Evolutionary conservation across 2,113 vertebrate genomes (phyloP).

Genomic region (Ammodramus savannarum): DNA sequence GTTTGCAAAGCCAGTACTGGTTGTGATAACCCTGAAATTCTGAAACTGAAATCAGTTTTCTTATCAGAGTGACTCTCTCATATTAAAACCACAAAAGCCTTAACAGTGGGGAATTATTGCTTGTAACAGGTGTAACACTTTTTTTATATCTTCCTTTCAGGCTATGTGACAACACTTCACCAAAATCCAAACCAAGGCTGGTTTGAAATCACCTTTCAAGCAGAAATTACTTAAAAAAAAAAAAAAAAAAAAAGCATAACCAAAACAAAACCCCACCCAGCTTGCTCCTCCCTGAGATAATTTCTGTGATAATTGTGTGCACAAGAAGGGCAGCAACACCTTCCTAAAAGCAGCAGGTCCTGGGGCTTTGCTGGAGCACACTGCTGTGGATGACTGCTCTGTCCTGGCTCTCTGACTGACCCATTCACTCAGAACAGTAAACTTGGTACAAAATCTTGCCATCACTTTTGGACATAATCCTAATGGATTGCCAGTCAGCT

Average conservation of each 20-base stretch:
- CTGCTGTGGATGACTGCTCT: neutral
- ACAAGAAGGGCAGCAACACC: neutral
- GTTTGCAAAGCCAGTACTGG: neutral
- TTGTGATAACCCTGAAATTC: neutral
- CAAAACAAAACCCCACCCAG: too few relatives aligned
- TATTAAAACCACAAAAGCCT: neutral
- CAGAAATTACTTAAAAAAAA: neutral
- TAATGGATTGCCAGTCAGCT: rapidly evolving
- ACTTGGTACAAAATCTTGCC: neutral
- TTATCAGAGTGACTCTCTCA: neutral
- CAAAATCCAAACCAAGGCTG: neutral
- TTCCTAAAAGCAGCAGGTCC: neutral
- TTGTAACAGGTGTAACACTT: neutral
- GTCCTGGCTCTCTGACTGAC: neutral
- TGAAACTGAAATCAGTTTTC: neutral
- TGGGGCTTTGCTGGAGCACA: neutral
- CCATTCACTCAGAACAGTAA: neutral
- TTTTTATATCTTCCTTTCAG: neutral
- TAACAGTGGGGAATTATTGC: neutral
- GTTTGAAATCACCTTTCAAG: neutral
- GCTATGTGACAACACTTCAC: neutral
- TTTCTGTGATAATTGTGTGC: neutral
- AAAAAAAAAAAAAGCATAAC: neutral
- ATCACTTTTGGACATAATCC: neutral
- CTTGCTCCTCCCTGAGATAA: neutral